These are phyloP conservation scores for Drosophila demipolita DNA, from an alignment of 2,888 invertebrate genomes.

Conservation along the genomic window DNA sequence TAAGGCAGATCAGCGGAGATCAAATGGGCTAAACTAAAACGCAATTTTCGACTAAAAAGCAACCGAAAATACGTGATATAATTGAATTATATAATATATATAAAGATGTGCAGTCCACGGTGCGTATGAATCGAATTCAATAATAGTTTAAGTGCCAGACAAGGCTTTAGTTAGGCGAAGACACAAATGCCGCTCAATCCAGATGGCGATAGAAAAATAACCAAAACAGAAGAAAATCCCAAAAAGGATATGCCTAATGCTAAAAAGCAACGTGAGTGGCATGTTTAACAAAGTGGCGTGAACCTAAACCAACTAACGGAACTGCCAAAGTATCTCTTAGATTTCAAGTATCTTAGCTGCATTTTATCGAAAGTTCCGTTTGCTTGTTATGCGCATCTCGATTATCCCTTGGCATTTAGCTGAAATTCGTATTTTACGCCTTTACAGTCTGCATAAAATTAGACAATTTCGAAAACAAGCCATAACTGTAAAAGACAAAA, in stretches of 20 bases:
- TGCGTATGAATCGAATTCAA: constrained; percentile 26
- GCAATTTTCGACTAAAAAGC: constrained; percentile 57
- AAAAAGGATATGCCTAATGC: constrained; percentile 43
- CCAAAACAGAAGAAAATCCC: background rate
- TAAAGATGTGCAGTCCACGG: constrained; percentile 11
- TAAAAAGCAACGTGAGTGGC: constrained; percentile 54
- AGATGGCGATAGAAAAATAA: background rate
- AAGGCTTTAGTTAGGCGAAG: constrained; percentile 12
- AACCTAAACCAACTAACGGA: background rate
- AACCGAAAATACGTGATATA: constrained; percentile 18
- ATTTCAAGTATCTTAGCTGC: constrained; percentile 13
- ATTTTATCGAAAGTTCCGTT: constrained; percentile 1
- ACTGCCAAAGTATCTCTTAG: constrained; percentile 2
- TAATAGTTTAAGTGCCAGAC: constrained; percentile 12
- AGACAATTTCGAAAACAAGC: constrained; percentile 3
- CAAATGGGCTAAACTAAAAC: constrained; percentile 37
- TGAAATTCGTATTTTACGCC: constrained; percentile 8
- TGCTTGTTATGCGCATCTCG: background rate
- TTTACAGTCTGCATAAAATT: constrained; percentile 14
- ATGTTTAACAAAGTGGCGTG: constrained; percentile 19
- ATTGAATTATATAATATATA: constrained; percentile 6
- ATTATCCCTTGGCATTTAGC: constrained; percentile 5
- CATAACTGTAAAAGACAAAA: constrained; percentile 7
- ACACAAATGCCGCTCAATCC: constrained; percentile 53
- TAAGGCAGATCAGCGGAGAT: constrained; percentile 60